Evolutionary conservation across 2,797 vertebrate genomes (phyloP).

Genomic region (Phyllotis vaccarum): DNA sequence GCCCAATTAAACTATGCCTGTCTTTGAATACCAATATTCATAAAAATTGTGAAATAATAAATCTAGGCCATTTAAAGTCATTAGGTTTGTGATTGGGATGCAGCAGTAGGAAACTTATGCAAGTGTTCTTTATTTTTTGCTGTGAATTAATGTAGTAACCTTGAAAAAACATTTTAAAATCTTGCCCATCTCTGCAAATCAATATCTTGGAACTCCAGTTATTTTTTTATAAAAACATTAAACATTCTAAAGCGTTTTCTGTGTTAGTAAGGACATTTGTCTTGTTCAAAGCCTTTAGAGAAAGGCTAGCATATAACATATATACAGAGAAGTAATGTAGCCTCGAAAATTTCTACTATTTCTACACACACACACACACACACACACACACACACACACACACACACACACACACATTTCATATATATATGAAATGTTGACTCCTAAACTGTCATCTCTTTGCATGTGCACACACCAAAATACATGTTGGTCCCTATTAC

Average conservation of each 20-base stretch:
- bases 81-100: neutral
- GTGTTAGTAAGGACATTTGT: neutral
- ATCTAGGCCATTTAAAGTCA: neutral
- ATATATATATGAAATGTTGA: constrained; percentile 19
- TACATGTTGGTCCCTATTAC: neutral
- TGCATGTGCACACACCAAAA: neutral
- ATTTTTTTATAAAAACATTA: neutral
- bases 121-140: constrained; percentile 2
- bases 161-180: neutral
- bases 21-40: neutral
- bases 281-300: constrained; percentile 12
- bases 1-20: neutral
- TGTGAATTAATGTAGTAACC: neutral
- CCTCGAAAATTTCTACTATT: neutral
- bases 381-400: too few species aligned
- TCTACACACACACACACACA: too few species aligned
- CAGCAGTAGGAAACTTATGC: neutral
- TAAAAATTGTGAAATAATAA: neutral
- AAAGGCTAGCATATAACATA: neutral
- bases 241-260: neutral
- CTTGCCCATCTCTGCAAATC: neutral
- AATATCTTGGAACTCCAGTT: neutral
- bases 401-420: too few species aligned
- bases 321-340: neutral
- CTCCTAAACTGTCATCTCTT: neutral